Evolutionary conservation across 2,797 vertebrate species (phyloP), one percentile per base, ranked within the genome.

Genomic region (Urosaurus nigricauda): DNA sequence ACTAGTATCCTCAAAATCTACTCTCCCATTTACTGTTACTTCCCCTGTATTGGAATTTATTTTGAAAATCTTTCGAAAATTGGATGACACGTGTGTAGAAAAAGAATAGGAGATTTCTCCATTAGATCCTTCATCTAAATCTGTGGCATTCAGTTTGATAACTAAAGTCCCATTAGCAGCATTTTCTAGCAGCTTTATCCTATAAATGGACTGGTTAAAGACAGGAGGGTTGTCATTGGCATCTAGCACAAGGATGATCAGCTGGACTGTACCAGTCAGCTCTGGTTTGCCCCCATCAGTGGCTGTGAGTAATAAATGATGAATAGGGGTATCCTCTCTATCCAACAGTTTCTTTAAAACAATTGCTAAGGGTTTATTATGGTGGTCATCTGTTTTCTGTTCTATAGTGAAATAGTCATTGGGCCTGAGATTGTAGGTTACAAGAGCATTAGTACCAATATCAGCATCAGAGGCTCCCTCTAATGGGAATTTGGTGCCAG

Each of bases 191-290:
- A 98, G 81, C 8, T 93, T 95, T 1, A 96, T 94, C 78, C 93
- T 97, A 73, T 98, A 98, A 5, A 97, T 83, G 0, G 96, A 4
- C 70, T 97, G 96, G 7, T 95, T 95, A 87, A 98, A 98, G 0
- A 97, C 89, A 0, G 98, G 98, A 0, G 96, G 90, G 14, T 98
- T 98, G 85, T 98, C 98, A 4, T 98, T 98, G 0, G 26, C 94
- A 16, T 98, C 98, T 8, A 98, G 2, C 8, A 98, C 97, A 0
- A 91, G 93, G 71, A 98, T 92, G 6, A 95, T 68, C 63, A 98
- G 93, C 2, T 94, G 94, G 75, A 96, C 91, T 0, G 96, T 97
- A 0, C 97, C 97, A 0, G 97, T 97, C 92, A 96, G 95, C 0
- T 95, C 93, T 0, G 98, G 97, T 40, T 97, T 96, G 1, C 98